Conservation (phyloP, 2,888 invertebrate species). For the Brachyptera putata region DNA sequence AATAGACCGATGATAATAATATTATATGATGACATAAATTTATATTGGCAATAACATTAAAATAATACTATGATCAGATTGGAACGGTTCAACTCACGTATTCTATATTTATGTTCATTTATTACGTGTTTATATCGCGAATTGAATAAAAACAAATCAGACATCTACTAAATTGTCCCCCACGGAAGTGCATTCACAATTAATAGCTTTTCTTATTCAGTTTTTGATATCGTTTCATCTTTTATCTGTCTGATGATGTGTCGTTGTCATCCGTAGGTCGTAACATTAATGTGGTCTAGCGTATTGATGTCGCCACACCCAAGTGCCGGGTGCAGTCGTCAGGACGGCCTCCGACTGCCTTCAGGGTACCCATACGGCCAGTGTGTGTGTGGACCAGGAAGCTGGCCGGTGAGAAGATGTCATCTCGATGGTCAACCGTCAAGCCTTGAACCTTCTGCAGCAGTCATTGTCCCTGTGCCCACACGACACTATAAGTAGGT, state of each 20-base stretch:
- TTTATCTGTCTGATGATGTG: neutral
- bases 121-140: no score
- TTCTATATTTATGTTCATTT: no score
- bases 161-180: conserved; percentile 15
- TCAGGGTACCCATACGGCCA: neutral
- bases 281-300: conserved; percentile 1
- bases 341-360: neutral
- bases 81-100: no score
- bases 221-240: conserved; percentile 14
- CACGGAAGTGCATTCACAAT: conserved; percentile 8
- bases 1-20: no score
- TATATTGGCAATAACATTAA: no score
- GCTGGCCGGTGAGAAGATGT: neutral
- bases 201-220: neutral
- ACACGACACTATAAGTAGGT: no score
- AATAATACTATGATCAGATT: no score
- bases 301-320: neutral
- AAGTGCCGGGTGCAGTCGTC: neutral
- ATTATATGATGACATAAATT: no score
- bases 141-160: no score
- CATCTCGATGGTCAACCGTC: conserved; percentile 18
- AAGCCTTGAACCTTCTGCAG: conserved; percentile 14
- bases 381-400: conserved; percentile 4
- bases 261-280: neutral
- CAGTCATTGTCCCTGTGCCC: conserved; percentile 14